Base-by-base conservation (phyloP, 2,888 invertebrate genomes). In the Drosophila paucipuncta region DNA sequence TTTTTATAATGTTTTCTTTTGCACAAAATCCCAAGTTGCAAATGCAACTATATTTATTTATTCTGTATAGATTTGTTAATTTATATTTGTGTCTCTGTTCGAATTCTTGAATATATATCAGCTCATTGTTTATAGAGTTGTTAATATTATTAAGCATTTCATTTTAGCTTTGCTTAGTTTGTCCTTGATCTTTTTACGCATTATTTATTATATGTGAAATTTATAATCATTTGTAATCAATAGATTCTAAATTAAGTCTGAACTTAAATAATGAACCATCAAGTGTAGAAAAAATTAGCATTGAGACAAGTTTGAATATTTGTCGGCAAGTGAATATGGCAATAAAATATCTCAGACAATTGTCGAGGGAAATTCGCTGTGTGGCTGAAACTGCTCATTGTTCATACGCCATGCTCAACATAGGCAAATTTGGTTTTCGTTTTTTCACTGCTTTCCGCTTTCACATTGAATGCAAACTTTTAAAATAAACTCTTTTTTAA, bases 321-420 rank as follows among this genome's bases (percentile, higher is more conserved):
- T 18, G 39, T 33, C 6, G 22, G 43, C n/a, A 39, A 60, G 47
- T 37, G 43, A n/a, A 58, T 50, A 28, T 55, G 28, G 37, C 39
- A 55, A 39, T 22, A n/a, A 41, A 37, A 10, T 18, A n/a, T 47
- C 16, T 9, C 41, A 13, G n/a, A 11, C 28, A 41, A 25, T 11
- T 39, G 30, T 16, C 41, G 6, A 11, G 39, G 37, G 22, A 43
- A 43, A 22, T 31, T 30, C 2, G 2, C 16, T 6, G 11, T 22
- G 5, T 22, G 30, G n/a, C 33, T 62, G 31, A 53, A 63, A 33
- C 7, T n/a, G 30, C 69, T 63, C n/a, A 74, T 73, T 75, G 69
- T 65, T 52, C 63, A 73, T 73, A 71, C 73, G 80, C 70, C 72
- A 73, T 58, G 72, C 73, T 77, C 62, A 39, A 33, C 78, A 61